phyloP scores from a whole-genome alignment of 2,888 invertebrate species.

The Sarcophaga carnaria region DNA sequence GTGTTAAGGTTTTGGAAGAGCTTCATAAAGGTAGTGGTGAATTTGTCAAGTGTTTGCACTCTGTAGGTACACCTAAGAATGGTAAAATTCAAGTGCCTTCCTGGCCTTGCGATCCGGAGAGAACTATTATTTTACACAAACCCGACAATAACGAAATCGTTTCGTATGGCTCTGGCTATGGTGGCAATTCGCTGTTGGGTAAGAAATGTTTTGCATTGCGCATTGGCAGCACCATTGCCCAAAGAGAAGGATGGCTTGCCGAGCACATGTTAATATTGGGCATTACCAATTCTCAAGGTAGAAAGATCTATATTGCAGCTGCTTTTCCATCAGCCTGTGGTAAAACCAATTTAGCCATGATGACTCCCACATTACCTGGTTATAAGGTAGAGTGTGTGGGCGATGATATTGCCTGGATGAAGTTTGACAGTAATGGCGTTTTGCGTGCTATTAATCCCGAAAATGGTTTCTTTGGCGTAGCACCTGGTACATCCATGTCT shows the following conservation, averaged over 20 bases:
- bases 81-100: conserved; percentile 85
- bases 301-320: conserved; percentile 96
- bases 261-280: conserved; percentile 99
- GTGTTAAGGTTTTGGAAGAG: conserved; percentile 83
- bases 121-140: conserved; percentile 95
- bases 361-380: conserved; percentile 96
- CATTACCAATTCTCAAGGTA: conserved; percentile 94
- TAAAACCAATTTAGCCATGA: conserved; percentile 99
- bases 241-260: conserved; percentile 98
- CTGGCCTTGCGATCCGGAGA: conserved; percentile 98
- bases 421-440: conserved; percentile 92
- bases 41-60: conserved; percentile 96
- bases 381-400: conserved; percentile 96
- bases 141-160: conserved; percentile 82
- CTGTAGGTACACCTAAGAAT: conserved; percentile 90
- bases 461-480: conserved; percentile 99
- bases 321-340: conserved; percentile 99
- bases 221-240: conserved; percentile 96
- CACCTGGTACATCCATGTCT: conserved; percentile 93
- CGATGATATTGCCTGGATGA: conserved; percentile 99
- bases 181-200: conserved; percentile 97
- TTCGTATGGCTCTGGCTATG: conserved; percentile 94
- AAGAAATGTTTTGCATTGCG: conserved; percentile 99
- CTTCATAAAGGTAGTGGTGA: conserved; percentile 82
- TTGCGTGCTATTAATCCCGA: conserved; percentile 98